Percentiles rank a stretch among this genome's conserved stretches.
These are phyloP conservation scores for Sesamia inferens DNA, from an alignment of 2,888 invertebrate species.

Conservation along the genomic window DNA sequence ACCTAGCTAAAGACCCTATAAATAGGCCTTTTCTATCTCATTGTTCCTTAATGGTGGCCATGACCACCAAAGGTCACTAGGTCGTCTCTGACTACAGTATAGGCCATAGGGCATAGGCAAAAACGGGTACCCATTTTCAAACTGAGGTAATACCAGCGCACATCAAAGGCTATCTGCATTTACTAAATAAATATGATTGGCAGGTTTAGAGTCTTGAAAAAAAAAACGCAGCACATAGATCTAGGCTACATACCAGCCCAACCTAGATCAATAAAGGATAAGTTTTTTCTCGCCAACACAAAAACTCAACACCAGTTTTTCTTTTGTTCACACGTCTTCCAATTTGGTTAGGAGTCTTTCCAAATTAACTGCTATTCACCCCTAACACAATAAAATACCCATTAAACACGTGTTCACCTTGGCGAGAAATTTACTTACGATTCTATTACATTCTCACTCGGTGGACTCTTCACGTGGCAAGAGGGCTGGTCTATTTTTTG, in stretches of 20 bases:
- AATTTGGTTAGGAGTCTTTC: background rate
- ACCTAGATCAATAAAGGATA: background rate
- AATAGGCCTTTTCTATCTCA: too few relatives aligned
- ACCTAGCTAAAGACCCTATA: too few relatives aligned
- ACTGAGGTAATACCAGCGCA: background rate
- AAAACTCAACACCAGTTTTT: background rate
- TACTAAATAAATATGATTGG: background rate
- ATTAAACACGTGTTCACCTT: slow-evolving; percentile 67
- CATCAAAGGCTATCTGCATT: background rate
- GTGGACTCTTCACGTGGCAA: too few relatives aligned
- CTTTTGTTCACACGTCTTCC: background rate
- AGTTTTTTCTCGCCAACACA: background rate
- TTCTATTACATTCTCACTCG: slow-evolving; percentile 59
- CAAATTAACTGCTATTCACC: slow-evolving; percentile 21
- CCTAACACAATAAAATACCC: slow-evolving; percentile 29
- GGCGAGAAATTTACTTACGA: slow-evolving; percentile 72
- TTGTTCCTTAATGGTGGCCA: too few relatives aligned
- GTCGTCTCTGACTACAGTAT: background rate
- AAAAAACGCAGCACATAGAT: background rate
- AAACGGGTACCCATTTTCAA: background rate
- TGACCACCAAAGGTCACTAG: too few relatives aligned
- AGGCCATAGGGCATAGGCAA: background rate
- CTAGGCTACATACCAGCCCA: background rate
- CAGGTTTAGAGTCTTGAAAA: background rate
- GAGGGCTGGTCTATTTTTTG: too few relatives aligned